Conservation (phyloP, 2,888 invertebrate genomes). For the Nezara viridula region DNA sequence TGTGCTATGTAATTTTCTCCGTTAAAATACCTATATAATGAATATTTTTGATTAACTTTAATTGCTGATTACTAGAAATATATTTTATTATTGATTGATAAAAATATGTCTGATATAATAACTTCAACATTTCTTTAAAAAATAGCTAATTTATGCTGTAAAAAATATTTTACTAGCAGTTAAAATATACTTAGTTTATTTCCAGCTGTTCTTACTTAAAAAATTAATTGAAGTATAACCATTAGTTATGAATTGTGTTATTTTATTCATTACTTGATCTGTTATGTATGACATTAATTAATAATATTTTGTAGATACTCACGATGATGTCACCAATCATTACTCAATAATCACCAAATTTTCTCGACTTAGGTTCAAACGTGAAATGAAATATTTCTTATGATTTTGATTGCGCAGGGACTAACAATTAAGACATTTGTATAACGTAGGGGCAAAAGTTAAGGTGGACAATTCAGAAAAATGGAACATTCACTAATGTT, state of each 20-base stretch:
- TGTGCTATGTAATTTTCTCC: no score
- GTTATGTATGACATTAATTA: not conserved
- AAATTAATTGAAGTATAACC: not conserved
- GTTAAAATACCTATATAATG: no score
- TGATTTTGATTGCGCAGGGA: not conserved
- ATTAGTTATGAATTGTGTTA: not conserved
- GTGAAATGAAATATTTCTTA: not conserved
- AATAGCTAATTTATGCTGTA: no score
- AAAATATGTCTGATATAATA: not conserved
- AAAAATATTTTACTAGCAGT: no score
- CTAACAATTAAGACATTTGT: not conserved
- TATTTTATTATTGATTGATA: not conserved
- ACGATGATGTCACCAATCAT: not conserved
- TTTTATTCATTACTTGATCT: not conserved
- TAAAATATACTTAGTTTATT: not conserved
- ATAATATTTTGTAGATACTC: not conserved
- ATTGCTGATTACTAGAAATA: no score
- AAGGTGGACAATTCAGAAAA: not conserved
- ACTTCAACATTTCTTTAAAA: no score
- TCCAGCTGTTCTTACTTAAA: not conserved
- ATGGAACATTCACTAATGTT: no score
- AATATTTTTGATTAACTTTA: no score
- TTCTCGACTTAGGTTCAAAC: not conserved
- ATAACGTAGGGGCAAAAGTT: not conserved
- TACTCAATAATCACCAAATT: not conserved